phyloP scores from a whole-genome alignment of 1,140 invertebrate species.

The Drosophila fuyamai region DNA sequence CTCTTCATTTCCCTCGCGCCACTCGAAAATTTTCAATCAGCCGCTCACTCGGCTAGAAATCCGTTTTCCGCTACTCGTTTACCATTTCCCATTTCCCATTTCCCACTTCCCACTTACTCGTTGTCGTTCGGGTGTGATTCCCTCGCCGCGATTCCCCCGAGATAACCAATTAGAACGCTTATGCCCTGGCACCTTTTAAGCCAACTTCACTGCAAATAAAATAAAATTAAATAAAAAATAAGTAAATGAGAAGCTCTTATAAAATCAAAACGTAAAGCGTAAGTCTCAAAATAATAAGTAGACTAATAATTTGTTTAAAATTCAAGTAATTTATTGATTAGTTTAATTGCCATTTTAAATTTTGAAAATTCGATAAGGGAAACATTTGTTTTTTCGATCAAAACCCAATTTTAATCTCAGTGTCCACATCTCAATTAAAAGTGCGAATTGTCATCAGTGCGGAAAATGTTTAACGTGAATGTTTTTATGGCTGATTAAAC shows the following conservation, averaged over 20 bases:
- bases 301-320: too few species aligned
- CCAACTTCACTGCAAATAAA: slow-evolving; percentile 20
- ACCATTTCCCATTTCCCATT: slow-evolving; percentile 42
- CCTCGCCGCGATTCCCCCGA: slow-evolving; percentile 20
- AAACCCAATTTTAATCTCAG: background rate
- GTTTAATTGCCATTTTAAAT: too few species aligned
- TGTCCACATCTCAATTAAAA: slow-evolving; percentile 49
- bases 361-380: too few species aligned
- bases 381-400: too few species aligned
- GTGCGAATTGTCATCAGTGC: slow-evolving; percentile 49
- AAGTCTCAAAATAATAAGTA: too few species aligned
- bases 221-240: background rate
- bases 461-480: slow-evolving; percentile 49
- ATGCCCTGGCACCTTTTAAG: slow-evolving; percentile 31
- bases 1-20: slow-evolving; percentile 1
- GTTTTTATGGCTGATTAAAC: slow-evolving; percentile 69
- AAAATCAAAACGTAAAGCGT: too few species aligned
- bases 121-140: slow-evolving; percentile 24
- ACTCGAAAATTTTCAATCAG: slow-evolving; percentile 65
- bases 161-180: slow-evolving; percentile 50
- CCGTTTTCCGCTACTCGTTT: slow-evolving; percentile 77
- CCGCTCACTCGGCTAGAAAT: slow-evolving; percentile 65
- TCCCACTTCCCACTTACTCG: slow-evolving; percentile 5
- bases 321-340: too few species aligned
- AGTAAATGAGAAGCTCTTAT: background rate